Base-by-base conservation (phyloP, 2,113 vertebrate species). In the Epinephelus moara region DNA sequence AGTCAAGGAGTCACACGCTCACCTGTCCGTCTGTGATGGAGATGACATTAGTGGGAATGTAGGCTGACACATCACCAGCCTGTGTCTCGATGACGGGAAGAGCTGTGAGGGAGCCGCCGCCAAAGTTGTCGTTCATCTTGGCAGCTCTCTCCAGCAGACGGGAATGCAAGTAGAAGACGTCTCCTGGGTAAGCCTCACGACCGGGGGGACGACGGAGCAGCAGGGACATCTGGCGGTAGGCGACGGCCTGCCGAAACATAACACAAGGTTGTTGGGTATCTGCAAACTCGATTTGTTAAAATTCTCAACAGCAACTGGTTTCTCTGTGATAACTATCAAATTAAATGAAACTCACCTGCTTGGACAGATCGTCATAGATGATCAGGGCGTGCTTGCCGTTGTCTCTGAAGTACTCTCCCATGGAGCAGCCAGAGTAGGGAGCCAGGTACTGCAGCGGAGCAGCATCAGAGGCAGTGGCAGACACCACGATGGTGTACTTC, bases 11-110 rank as follows among this genome's bases (percentile, higher is more conserved):
- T 71, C 42, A 3, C 10, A 2, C 2, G 0, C 88, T 70, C 50
- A 98, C 98, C 97, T 99, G 98, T 80, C 98, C 98, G 0, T 99
- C 98, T 2, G 98, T 99, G 95, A 99, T 99, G 74, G 98, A 99
- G 94, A 99, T 99, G 88, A 99, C 98, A 0, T 99, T 99, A 5
- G 98, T 99, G 83, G 98, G 98, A 96, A 99, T 99, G 96, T 99
- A 99, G 91, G 98, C 98, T 0, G 98, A 99, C 94, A 99, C 98
- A 0, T 99, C 98, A 11, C 98, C 98, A 72, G 98, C 98, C 92
- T 99, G 98, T 1, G 98, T 99, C 85, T 99, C 98, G 0, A 99
- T 99, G 74, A 99, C 97, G 1, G 98, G 98, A 19, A 99, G 90
- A n/a, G 98, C 98, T 0, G 98, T 99, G 80, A 99, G 94, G 70